These are phyloP conservation scores for Hyposoter dolosus DNA, from an alignment of 2,888 invertebrate species.

Conservation along the genomic window DNA sequence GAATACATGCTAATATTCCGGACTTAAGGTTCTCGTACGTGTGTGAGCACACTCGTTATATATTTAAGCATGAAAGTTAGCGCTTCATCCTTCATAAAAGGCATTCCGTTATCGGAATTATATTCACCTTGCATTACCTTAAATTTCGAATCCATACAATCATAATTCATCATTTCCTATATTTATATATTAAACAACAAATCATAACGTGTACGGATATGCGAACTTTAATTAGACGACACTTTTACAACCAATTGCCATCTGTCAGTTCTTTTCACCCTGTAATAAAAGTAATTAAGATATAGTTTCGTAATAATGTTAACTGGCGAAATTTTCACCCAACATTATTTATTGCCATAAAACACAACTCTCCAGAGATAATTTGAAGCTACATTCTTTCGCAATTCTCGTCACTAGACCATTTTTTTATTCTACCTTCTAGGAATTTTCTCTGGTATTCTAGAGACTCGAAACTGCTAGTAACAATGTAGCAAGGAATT, in stretches of 20 bases:
- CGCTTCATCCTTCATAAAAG: slow-evolving; percentile 12
- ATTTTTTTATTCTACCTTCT: background rate
- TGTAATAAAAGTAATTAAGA: slow-evolving; percentile 1
- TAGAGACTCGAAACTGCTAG: background rate
- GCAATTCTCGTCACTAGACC: background rate
- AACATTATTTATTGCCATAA: slow-evolving; percentile 19
- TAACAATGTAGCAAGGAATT: background rate
- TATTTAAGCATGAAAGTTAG: slow-evolving; percentile 19
- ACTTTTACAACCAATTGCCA: slow-evolving; percentile 9
- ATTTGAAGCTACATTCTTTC: slow-evolving; percentile 5
- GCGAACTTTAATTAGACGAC: slow-evolving; percentile 3
- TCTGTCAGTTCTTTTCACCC: background rate
- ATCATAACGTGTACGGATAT: slow-evolving; percentile 11
- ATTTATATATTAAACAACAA: background rate
- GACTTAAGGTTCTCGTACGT: background rate
- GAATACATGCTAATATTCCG: slow-evolving; percentile 26
- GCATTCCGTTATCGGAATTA: slow-evolving; percentile 15
- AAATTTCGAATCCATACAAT: slow-evolving; percentile 9
- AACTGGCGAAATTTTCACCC: slow-evolving; percentile 5
- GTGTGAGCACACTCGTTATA: background rate
- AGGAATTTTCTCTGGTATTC: background rate
- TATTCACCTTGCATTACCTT: slow-evolving; percentile 10
- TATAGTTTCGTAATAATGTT: slow-evolving; percentile 14
- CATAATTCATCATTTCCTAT: background rate
- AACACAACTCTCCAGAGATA: background rate